phyloP scores from a whole-genome alignment of 1,140 invertebrate genomes.

The Atta colombica region DNA sequence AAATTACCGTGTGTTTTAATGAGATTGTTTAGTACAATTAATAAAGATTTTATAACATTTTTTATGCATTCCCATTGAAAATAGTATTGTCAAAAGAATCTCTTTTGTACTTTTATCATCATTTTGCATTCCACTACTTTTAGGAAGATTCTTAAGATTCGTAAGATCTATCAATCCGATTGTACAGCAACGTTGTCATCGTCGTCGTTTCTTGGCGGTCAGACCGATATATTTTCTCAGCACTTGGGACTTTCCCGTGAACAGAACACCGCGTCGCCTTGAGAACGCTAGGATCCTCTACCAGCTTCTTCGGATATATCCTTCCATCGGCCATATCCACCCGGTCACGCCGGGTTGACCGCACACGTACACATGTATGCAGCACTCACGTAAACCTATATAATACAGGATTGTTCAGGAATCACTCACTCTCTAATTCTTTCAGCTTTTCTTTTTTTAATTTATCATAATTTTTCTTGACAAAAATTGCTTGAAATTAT shows the following conservation, averaged over 20 bases:
- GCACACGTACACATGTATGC: background rate
- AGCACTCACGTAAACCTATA: background rate
- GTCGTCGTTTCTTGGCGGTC: constrained; percentile 24
- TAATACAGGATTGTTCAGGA: constrained; percentile 41
- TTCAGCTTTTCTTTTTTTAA: background rate
- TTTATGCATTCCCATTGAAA: background rate
- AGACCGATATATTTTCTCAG: constrained; percentile 76
- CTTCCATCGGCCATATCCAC: constrained; percentile 63
- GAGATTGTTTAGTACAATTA: background rate
- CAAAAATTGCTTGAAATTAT: background rate
- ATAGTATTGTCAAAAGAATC: background rate
- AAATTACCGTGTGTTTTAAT: background rate
- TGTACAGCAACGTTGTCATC: background rate
- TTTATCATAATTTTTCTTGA: background rate
- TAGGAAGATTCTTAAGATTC: constrained; percentile 42
- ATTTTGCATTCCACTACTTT: constrained; percentile 5
- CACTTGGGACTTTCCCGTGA: constrained; percentile 69
- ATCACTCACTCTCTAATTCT: background rate
- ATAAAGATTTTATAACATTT: background rate
- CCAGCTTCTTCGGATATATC: constrained; percentile 65
- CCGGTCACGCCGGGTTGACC: constrained; percentile 59
- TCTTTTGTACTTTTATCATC: background rate
- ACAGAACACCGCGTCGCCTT: constrained; percentile 59
- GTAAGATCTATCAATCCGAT: constrained; percentile 50
- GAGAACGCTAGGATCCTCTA: constrained; percentile 54